phyloP scores from a whole-genome alignment of 1,140 invertebrate genomes.

The Heterodera schachtii region DNA sequence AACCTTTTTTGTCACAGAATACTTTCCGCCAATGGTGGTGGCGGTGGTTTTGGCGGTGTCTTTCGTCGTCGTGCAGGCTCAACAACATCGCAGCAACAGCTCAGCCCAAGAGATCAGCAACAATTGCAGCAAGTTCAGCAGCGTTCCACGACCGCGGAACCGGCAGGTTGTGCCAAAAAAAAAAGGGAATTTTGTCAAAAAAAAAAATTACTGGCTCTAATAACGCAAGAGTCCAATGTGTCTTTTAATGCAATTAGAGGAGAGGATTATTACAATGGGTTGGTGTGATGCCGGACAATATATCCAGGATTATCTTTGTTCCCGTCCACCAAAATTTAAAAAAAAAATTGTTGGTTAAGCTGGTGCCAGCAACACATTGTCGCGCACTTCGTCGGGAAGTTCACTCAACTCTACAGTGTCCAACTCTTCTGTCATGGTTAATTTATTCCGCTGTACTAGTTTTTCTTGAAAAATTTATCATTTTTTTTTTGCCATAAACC shows the following conservation, averaged over 20 bases:
- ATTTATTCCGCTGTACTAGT: no score
- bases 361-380: slow-evolving; percentile 13
- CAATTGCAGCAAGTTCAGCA: neutral
- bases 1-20: slow-evolving; percentile 4
- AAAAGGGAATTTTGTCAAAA: slow-evolving; percentile 30
- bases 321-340: no score
- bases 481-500: neutral
- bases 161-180: slow-evolving; percentile 9
- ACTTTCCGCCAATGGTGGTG: neutral
- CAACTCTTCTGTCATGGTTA: slow-evolving; percentile 27
- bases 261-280: no score
- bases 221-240: no score
- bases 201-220: no score
- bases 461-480: no score
- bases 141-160: neutral
- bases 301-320: no score
- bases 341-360: no score
- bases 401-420: slow-evolving; percentile 50
- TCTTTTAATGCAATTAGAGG: no score
- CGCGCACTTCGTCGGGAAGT: slow-evolving; percentile 46
- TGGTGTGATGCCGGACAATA: no score
- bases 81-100: neutral
- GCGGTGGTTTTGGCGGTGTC: neutral
- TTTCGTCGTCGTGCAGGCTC: neutral
- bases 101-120: slow-evolving; percentile 4